These are phyloP conservation scores for Epistrophe eligans DNA, from an alignment of 2,888 invertebrate genomes.

Conservation along the genomic window DNA sequence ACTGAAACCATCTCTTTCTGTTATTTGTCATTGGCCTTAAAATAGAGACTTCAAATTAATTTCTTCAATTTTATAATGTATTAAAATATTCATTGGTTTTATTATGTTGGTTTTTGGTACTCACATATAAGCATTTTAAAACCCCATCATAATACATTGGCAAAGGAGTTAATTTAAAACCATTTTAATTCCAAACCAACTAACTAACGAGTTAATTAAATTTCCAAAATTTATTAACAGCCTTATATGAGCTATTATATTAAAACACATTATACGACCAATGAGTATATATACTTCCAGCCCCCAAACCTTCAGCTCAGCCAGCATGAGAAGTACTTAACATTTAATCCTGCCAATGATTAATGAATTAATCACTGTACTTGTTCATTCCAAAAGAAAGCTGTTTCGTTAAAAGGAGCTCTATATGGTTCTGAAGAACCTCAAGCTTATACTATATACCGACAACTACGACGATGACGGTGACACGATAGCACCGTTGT, in stretches of 20 bases:
- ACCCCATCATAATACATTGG: not conserved
- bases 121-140: not conserved
- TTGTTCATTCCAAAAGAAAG: slow-evolving; percentile 32
- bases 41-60: not conserved
- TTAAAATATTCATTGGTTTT: slow-evolving; percentile 29
- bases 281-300: not conserved
- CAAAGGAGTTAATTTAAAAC: slow-evolving; percentile 37
- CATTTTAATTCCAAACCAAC: slow-evolving; percentile 40
- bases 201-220: slow-evolving; percentile 67
- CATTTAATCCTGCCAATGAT: slow-evolving; percentile 61
- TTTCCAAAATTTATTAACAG: slow-evolving; percentile 68
- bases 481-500: not conserved
- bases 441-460: not conserved
- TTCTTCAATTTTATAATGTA: not conserved
- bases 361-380: slow-evolving; percentile 66
- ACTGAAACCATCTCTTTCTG: not conserved
- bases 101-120: slow-evolving; percentile 2
- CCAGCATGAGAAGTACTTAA: slow-evolving; percentile 21
- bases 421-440: slow-evolving; percentile 8
- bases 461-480: not conserved
- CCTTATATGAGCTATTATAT: slow-evolving; percentile 32
- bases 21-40: not conserved
- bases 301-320: not conserved
- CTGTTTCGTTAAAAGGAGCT: not conserved
- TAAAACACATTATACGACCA: slow-evolving; percentile 6